Evolutionary conservation across 2,113 vertebrate genomes (phyloP), one percentile per base, ranked within the genome.

Genomic region (Rhinopomastus cyanomelas): DNA sequence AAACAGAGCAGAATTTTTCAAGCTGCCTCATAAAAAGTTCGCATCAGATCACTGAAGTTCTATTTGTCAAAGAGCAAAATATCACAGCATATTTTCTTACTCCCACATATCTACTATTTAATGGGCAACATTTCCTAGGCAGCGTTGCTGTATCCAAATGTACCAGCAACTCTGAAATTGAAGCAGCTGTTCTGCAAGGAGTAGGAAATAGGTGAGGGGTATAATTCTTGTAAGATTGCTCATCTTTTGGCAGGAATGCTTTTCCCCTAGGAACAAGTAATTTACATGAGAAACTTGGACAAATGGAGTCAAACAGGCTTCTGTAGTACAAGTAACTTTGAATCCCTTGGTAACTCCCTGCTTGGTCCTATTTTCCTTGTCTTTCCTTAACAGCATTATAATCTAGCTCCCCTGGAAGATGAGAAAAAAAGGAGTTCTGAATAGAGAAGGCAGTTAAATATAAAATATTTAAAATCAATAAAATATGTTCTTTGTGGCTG

Each of bases 181-280:
- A 95, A 96, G 85, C 88, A 55, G 42, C 85, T 93, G 95, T 91
- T 89, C 72, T 90, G 85, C 91, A 76, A 94, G 64, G 67, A 96
- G 59, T 27, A 95, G 87, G 89, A 94, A 80, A 88, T 92, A 86
- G 95, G 94, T 84, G 94, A 89, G 29, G 21, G 82, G 85, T 89
- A 90, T 82, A 90, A 95, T 92, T 97, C 95, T 91, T 95, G 81
- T 83, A 87, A 96, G 95, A 96, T 79, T 92, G 96, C 60, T 92
- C 94, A 95, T 95, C 94, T 95, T 88, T 71, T 82, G 92, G 89
- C 91, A 92, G 78, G 72, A 89, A 93, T 79, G 92, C 21, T 73
- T 66, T 62, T 79, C 85, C 86, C 75, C 77, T 60, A 60, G 71
- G 83, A 91, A n/a, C 46, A 34, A 82, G 71, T 87, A 77, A 91